phyloP scores from a whole-genome alignment of 2,113 vertebrate genomes.

The Pseudorasbora parva region DNA sequence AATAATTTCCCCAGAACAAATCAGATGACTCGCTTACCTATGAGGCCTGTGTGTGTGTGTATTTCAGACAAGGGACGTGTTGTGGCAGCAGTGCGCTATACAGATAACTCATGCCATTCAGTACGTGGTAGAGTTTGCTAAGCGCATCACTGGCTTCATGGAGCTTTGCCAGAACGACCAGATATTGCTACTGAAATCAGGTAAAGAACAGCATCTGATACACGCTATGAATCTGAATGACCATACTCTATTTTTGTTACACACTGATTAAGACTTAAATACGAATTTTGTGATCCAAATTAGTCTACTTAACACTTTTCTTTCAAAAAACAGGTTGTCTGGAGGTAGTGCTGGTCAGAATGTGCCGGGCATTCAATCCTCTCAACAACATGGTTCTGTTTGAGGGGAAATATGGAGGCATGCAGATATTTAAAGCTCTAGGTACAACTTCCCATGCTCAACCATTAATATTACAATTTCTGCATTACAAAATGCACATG shows the following conservation, averaged over 20 bases:
- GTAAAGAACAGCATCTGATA: conserved; percentile 70
- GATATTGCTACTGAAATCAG: conserved; percentile 98
- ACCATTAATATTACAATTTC: background rate
- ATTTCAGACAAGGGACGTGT: conserved; percentile 88
- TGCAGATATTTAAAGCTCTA: conserved; percentile 98
- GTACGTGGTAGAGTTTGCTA: conserved; percentile 98
- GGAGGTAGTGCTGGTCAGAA: conserved; percentile 98
- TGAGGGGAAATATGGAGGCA: conserved; percentile 98
- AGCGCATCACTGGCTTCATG: conserved; percentile 99
- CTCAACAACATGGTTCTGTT: conserved; percentile 99
- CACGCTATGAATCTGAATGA: background rate
- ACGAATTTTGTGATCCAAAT: background rate
- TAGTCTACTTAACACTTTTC: background rate
- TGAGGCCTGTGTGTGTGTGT: conserved; percentile 43
- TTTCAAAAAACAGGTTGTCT: conserved; percentile 85
- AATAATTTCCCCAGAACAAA: background rate
- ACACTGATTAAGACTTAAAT: background rate
- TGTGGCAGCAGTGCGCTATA: conserved; percentile 99
- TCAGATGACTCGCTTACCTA: background rate
- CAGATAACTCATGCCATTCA: conserved; percentile 99
- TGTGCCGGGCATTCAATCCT: conserved; percentile 99
- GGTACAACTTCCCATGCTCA: conserved; percentile 75
- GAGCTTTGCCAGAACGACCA: conserved; percentile 99
- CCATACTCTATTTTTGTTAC: background rate
- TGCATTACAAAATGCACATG: background rate